Conservation (phyloP, 2,888 invertebrate genomes). For the Sialis fuliginosa region DNA sequence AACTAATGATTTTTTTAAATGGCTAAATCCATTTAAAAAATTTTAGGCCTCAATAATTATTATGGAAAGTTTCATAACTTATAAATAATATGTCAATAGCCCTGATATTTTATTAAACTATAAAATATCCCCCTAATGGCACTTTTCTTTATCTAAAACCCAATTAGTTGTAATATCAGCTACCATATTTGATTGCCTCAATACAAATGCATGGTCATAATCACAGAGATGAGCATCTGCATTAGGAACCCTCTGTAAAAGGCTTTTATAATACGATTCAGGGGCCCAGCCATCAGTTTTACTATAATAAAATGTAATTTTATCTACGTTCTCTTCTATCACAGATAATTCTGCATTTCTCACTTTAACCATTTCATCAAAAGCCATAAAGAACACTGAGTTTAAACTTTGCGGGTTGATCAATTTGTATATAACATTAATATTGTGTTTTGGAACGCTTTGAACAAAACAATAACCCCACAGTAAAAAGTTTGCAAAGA, state of each 20-base stretch:
- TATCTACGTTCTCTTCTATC: constrained; percentile 36
- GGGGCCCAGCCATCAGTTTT: constrained; percentile 73
- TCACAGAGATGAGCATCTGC: constrained; percentile 42
- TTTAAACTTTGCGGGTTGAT: constrained; percentile 38
- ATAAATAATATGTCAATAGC: no score
- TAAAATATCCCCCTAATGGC: no score
- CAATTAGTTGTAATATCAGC: constrained; percentile 15
- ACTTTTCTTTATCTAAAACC: no score
- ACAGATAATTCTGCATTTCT: constrained; percentile 42
- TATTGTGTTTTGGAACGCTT: constrained; percentile 31
- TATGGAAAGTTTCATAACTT: no score
- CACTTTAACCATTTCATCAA: constrained; percentile 66
- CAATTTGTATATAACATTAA: constrained; percentile 33
- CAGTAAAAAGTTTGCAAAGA: constrained; percentile 31
- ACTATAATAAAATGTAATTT: constrained; percentile 66
- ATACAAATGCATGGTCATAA: constrained; percentile 65
- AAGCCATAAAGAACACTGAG: constrained; percentile 51
- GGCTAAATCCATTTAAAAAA: no score
- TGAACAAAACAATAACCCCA: constrained; percentile 33
- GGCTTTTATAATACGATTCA: constrained; percentile 42
- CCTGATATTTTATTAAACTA: no score
- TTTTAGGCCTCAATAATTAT: no score
- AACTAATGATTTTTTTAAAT: no score
- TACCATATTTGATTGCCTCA: constrained; percentile 40
- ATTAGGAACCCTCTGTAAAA: constrained; percentile 39